phyloP scores from a whole-genome alignment of 2,888 invertebrate genomes.

The Cryptus armator region DNA sequence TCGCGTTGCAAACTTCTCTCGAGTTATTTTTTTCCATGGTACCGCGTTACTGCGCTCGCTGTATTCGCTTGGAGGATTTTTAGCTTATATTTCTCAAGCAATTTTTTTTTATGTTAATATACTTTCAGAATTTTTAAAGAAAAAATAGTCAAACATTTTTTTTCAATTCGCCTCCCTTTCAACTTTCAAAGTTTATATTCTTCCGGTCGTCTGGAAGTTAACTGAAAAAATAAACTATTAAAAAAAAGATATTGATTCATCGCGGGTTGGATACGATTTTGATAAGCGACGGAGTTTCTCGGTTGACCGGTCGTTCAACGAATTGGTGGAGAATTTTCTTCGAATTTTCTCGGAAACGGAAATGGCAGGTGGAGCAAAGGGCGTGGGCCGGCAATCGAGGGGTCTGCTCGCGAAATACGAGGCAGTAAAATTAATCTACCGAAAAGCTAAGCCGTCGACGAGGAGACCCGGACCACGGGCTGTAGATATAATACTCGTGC shows the following conservation, averaged over 20 bases:
- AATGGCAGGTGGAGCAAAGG: slow-evolving; percentile 42
- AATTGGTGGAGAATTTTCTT: slow-evolving; percentile 15
- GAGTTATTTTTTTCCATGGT: slow-evolving; percentile 12
- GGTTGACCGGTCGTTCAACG: slow-evolving; percentile 43
- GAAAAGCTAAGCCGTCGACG: slow-evolving; percentile 72
- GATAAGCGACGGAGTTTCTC: slow-evolving; percentile 33
- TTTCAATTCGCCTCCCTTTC: too few species aligned
- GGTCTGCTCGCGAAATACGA: slow-evolving; percentile 59
- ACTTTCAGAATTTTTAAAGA: neutral
- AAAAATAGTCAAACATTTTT: neutral
- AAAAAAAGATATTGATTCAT: slow-evolving; percentile 12
- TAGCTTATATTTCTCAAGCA: neutral
- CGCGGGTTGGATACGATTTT: neutral
- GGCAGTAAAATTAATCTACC: slow-evolving; percentile 78
- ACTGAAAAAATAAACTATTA: neutral
- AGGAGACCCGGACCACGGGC: slow-evolving; percentile 38
- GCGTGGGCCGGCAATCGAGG: slow-evolving; percentile 33
- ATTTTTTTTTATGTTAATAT: neutral
- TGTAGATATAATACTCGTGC: slow-evolving; percentile 52
- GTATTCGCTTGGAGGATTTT: neutral
- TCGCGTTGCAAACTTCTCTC: neutral
- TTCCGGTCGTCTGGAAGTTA: neutral
- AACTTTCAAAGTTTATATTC: neutral
- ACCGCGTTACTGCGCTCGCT: neutral
- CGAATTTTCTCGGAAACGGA: slow-evolving; percentile 22